These are phyloP conservation scores for Cathartes aura DNA, from an alignment of 2,113 vertebrate species.

Conservation along the genomic window DNA sequence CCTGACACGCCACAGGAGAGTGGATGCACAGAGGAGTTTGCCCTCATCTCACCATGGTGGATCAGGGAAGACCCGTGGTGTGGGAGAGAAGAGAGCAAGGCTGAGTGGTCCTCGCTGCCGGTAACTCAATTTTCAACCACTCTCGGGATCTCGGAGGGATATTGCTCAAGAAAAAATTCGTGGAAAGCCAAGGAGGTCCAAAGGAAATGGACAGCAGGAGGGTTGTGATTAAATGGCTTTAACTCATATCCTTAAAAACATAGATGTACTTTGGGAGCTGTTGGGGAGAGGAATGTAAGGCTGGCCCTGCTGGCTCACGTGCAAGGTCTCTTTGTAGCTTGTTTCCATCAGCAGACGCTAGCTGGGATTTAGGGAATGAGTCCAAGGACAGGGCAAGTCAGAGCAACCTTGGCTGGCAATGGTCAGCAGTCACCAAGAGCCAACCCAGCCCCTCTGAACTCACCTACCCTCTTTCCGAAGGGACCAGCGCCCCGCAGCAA, in stretches of 20 bases:
- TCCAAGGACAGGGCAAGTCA: background rate
- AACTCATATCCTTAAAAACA: background rate
- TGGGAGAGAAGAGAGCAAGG: background rate
- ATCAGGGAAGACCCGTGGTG: rapidly evolving
- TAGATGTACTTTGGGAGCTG: background rate
- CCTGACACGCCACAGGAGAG: rapidly evolving
- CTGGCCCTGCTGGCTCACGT: background rate
- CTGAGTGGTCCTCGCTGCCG: rapidly evolving
- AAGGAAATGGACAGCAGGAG: background rate
- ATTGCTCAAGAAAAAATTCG: background rate
- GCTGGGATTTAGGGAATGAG: background rate
- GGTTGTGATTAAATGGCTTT: background rate
- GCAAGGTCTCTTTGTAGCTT: background rate
- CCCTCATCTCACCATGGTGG: rapidly evolving
- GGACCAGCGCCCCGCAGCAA: rapidly evolving
- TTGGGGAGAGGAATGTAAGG: background rate
- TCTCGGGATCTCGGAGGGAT: background rate
- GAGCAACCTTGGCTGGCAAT: background rate
- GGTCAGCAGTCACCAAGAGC: background rate
- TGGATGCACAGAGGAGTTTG: background rate
- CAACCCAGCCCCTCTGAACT: background rate
- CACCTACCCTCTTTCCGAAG: background rate
- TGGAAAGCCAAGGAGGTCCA: background rate
- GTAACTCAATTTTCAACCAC: background rate
- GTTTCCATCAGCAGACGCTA: background rate